Evolutionary conservation across 1,140 invertebrate species (phyloP).

Genomic region (Panagrolaimus sp.): DNA sequence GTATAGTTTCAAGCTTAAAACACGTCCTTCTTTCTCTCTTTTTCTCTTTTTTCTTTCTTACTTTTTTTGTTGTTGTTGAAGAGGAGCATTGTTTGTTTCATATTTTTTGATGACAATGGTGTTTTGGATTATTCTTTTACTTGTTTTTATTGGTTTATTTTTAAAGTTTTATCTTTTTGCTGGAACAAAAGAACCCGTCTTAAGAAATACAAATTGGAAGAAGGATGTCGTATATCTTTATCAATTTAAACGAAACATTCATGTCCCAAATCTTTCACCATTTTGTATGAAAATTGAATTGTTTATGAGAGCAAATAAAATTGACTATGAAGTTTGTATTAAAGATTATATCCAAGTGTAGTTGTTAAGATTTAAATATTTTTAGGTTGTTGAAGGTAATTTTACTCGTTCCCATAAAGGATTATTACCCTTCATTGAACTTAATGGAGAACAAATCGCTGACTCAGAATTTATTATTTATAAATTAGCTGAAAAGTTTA

Average conservation of each 20-base stretch:
- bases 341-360: background rate
- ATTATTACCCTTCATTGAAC: conserved; percentile 51
- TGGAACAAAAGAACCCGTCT: conserved; percentile 4
- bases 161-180: background rate
- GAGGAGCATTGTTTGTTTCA: too few species aligned
- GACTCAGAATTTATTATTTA: conserved; percentile 56
- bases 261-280: conserved; percentile 80
- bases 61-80: conserved; percentile 6
- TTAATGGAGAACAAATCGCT: conserved; percentile 55
- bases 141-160: background rate
- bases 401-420: conserved; percentile 39
- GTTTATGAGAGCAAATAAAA: conserved; percentile 77
- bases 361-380: background rate
- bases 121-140: too few species aligned
- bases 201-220: conserved; percentile 67
- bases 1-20: too few species aligned
- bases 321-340: conserved; percentile 77
- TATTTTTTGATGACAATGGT: too few species aligned
- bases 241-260: conserved; percentile 75
- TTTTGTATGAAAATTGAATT: conserved; percentile 90
- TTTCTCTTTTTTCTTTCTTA: background rate
- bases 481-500: conserved; percentile 51
- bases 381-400: conserved; percentile 25
- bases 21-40: too few species aligned
- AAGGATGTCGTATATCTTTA: conserved; percentile 87